Evolutionary conservation across 2,113 vertebrate species (phyloP), one percentile per base, ranked within the genome.

Genomic region (Pomatorhinus ruficollis): DNA sequence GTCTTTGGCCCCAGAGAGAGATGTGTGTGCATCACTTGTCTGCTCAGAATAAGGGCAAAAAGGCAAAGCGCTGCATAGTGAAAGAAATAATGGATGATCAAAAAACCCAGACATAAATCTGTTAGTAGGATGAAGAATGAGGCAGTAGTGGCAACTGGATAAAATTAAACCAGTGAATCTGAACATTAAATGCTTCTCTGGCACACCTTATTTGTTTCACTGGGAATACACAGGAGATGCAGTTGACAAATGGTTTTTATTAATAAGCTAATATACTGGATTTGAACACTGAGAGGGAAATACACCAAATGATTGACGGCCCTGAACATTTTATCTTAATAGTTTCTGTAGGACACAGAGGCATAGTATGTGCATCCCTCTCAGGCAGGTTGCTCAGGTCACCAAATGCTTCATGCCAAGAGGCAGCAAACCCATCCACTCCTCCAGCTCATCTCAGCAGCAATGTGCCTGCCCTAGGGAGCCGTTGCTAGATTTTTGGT

Each of bases 161-260:
- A 93, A 97, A 93, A 97, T 89, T 72, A 83, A 97, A 90, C 81
- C 57, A 75, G 40, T 93, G 85, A 94, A 91, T 97, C 91, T 90
- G 80, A 69, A 68, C 84, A 54, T 79, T 71, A 53, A 80, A 76
- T 93, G 24, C 24, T 61, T 93, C 78, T 87, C 60, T 75, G 71
- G 28, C 5, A 8, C 52, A 59, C 28, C 74, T 90, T 49, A 20
- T 57, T 91, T 93, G 56, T 92, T 88, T 96, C 50, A 40, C 83
- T 74, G 78, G 17, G 27, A 65, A 61, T 44, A 56, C 44, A 33
- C 23, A 52, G 65, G 63, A 57, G 45, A 52, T 83, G 60, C 35
- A 37, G 53, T 27, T 96, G 83, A 83, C 68, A 87, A 92, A 89
- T 2, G 9, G 33, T 63, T 35, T 88, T 93, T 89, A 88, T 91